Conservation (phyloP, 2,888 invertebrate genomes). For the Steinernema carpocapsae region DNA sequence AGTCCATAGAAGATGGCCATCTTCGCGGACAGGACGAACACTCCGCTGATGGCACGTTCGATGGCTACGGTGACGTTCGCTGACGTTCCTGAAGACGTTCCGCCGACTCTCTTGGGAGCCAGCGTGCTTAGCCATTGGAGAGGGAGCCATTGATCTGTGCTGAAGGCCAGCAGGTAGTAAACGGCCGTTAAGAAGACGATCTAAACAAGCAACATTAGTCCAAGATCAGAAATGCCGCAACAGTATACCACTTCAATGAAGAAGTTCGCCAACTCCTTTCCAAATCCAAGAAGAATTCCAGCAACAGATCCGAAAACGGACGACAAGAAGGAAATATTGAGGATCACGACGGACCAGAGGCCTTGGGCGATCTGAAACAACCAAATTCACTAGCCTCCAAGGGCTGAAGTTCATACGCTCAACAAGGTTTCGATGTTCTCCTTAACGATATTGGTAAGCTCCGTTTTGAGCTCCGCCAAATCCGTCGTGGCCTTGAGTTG, state of each 20-base stretch:
- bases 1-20: conserved; percentile 95
- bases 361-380: conserved; percentile 62
- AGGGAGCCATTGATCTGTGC: conserved; percentile 86
- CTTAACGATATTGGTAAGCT: conserved; percentile 63
- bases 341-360: conserved; percentile 59
- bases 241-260: conserved; percentile 61
- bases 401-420: conserved; percentile 57
- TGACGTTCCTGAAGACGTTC: conserved; percentile 7
- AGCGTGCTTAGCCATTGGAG: conserved; percentile 72
- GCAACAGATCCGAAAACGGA: conserved; percentile 59
- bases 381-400: too few species aligned
- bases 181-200: conserved; percentile 94
- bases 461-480: conserved; percentile 61
- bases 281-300: conserved; percentile 65
- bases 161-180: conserved; percentile 89
- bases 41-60: conserved; percentile 78
- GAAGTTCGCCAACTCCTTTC: conserved; percentile 67
- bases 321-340: conserved; percentile 62
- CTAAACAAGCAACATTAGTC: conserved; percentile 72
- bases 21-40: conserved; percentile 93
- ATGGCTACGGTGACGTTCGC: conserved; percentile 70
- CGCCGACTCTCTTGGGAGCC: conserved; percentile 22
- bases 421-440: conserved; percentile 68
- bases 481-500: conserved; percentile 64
- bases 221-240: conserved; percentile 5